Evolutionary conservation across 2,797 vertebrate genomes (phyloP).

Genomic region (Onychomys arenicola): DNA sequence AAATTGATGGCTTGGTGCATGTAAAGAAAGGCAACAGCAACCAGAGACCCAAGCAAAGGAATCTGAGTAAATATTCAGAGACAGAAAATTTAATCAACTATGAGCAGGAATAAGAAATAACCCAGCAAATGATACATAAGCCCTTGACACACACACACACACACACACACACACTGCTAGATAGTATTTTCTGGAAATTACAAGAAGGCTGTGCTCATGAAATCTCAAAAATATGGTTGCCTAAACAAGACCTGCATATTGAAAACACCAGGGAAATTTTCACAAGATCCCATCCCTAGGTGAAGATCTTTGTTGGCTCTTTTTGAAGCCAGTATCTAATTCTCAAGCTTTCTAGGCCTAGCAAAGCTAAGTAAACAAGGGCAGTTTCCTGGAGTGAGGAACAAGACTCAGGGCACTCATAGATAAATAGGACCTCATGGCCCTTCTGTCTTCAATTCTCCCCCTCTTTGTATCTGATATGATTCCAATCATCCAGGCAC

Average conservation of each 20-base stretch:
- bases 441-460: background rate
- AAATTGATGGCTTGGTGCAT: slow-evolving; percentile 4
- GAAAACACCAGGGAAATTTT: background rate
- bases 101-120: background rate
- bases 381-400: background rate
- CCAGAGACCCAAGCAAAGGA: slow-evolving; percentile 21
- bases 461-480: background rate
- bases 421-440: background rate
- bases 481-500: background rate
- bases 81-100: slow-evolving; percentile 26
- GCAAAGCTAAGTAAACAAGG: background rate
- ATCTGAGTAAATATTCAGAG: slow-evolving; percentile 25
- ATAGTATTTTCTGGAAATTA: background rate
- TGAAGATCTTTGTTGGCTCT: background rate
- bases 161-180: background rate
- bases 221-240: background rate
- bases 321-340: slow-evolving; percentile 6
- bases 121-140: background rate
- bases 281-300: background rate
- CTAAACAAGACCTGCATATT: background rate
- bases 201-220: background rate
- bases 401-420: background rate
- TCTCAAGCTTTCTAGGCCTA: background rate
- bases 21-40: background rate
- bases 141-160: background rate